Evolutionary conservation across 2,797 vertebrate genomes (phyloP).

Genomic region (Meda fulgida): DNA sequence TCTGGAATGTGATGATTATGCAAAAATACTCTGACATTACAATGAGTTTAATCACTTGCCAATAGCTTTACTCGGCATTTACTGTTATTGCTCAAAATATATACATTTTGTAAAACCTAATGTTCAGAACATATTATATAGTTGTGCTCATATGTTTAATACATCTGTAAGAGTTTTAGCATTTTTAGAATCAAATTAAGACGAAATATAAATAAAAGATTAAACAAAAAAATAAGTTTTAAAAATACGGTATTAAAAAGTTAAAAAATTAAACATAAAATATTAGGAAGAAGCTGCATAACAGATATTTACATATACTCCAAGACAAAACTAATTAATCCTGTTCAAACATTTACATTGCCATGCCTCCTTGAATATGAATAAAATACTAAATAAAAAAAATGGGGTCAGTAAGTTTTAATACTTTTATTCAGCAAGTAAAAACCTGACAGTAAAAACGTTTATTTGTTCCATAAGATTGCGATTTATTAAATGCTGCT

Average conservation of each 20-base stretch:
- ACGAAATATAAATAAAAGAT: not conserved
- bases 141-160: not conserved
- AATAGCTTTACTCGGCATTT: not conserved
- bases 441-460: not conserved
- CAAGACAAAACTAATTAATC: not conserved
- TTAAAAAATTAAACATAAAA: not conserved
- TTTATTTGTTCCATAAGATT: not conserved
- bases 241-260: not conserved
- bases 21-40: not conserved
- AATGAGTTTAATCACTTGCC: not conserved
- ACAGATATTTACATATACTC: not conserved
- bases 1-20: slow-evolving; percentile 8
- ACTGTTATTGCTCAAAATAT: not conserved
- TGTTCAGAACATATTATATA: not conserved
- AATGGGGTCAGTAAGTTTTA: not conserved
- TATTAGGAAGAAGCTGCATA: not conserved
- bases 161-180: not conserved
- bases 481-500: not conserved
- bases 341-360: not conserved
- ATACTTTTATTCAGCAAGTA: not conserved
- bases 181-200: not conserved
- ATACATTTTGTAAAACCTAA: not conserved
- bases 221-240: not conserved
- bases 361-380: not conserved
- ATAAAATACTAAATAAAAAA: too few species aligned